Evolutionary conservation across 2,113 vertebrate species (phyloP), one percentile per base, ranked within the genome.

Genomic region (Litocranius walleri): DNA sequence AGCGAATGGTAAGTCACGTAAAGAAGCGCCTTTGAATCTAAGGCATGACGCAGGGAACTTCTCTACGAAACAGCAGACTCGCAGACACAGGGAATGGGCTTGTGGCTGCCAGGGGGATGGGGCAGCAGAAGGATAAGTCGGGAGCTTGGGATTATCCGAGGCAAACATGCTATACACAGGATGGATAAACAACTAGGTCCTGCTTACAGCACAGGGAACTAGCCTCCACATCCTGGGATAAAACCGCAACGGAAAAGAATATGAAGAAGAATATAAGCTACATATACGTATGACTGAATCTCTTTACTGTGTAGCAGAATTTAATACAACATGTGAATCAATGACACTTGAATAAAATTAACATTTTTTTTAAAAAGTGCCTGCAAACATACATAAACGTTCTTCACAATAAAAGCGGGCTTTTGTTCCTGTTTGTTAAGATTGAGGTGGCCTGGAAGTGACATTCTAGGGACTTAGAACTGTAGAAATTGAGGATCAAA

Each of bases 191-290:
- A 52, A 23, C 48, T 23, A 81, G 78, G 17, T n/a, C 80, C 30
- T 54, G 33, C 19, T 54, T 12, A 54, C 6, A 82, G 50, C 10
- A n/a, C 48, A n/a, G 19, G 30, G 17, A 54, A 54, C 11, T 17
- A 33, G 12, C 33, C 45, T 50, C 45, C 19, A 50, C 11, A 81
- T 50, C 45, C 16, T 82, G 50, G 5, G 30, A 82, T 52, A 82
- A 21, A 82, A 21, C 30, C 48, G 33, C 48, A 6, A 13, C 0
- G 1, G 30, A n/a, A 82, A 54, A 82, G 80, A n/a, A 54, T 1
- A n/a, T 21, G 48, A 52, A 52, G 17, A 12, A 33, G 4, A 50
- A 45, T 10, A 52, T 7, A 7, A 40, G 6, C 36, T 40, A 40
- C 29, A 25, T 45, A 10, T 45, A 30, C 16, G 78, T 23, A 7